These are phyloP conservation scores for Odobenus rosmarus DNA, from an alignment of 2,113 vertebrate genomes.

Conservation along the genomic window DNA sequence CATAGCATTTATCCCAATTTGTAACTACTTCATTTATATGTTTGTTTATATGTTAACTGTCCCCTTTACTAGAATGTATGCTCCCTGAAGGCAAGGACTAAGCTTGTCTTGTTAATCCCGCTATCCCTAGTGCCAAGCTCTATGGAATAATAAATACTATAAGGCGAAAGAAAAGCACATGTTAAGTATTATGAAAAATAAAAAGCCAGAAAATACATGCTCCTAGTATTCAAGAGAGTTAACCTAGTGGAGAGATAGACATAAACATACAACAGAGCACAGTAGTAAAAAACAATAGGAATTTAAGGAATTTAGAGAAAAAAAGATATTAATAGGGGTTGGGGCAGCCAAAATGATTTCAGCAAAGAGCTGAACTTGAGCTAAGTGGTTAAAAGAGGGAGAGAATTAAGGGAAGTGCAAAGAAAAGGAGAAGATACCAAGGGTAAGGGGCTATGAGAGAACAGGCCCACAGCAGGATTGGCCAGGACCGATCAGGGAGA, in stretches of 20 bases:
- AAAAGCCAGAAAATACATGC: neutral
- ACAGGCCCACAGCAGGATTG: neutral
- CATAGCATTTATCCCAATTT: neutral
- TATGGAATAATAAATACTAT: neutral
- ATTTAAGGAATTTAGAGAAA: neutral
- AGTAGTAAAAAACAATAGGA: neutral
- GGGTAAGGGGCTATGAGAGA: neutral
- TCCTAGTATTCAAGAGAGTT: neutral
- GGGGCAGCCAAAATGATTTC: neutral
- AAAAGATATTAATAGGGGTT: neutral
- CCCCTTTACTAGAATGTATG: neutral
- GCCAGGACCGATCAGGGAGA: neutral
- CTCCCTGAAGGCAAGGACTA: neutral
- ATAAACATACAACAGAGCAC: neutral
- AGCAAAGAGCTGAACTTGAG: neutral
- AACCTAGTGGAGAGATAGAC: neutral
- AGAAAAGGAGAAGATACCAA: neutral
- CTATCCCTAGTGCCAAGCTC: neutral
- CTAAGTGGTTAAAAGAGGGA: neutral
- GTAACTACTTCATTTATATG: neutral
- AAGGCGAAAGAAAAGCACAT: neutral
- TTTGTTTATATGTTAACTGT: neutral
- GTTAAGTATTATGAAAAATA: neutral
- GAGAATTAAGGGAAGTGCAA: neutral
- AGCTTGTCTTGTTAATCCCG: neutral